Base-by-base conservation (phyloP, 1,140 invertebrate genomes). In the Zaprionus camerounensis region DNA sequence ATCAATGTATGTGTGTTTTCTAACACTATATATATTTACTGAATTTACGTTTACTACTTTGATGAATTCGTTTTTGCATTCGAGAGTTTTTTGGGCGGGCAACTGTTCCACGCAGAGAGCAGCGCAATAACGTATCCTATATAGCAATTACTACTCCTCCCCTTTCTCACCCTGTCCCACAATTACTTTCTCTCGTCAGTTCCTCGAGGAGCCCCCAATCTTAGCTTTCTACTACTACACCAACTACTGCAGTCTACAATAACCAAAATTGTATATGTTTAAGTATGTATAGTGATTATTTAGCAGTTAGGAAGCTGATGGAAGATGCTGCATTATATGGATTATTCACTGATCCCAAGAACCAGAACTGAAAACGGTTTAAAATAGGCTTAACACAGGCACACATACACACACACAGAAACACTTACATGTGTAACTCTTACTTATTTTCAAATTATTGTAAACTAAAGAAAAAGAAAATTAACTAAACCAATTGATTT, bases 331-430 rank as follows among this genome's bases (percentile, higher is more conserved):
- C 24, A 58, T 66, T 63, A 71, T 31, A 66, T 22, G 15, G 13
- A 13, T 63, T 63, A 63, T 28, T 71, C 31, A 9, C 13, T 71
- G 53, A 76, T 71, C 73, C 73, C 63, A 61, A 67, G 17, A 76
- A 71, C 67, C 73, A 76, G 77, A 79, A 79, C 73, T 76, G 73
- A 79, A 67, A 73, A 56, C 53, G 76, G 71, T 56, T 75, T 74
- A 75, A 55, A 26, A 69, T 61, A 65, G 56, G 51, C 49, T 58
- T 36, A 68, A 34, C 34, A 44, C 38, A 68, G 41, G 38, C 38
- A 55, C 24, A 38, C 26, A 44, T 20, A 13, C 51, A 41, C 38
- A 46, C 24, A 38, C 20, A 55, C 34, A 31, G 34, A 57, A 34
- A 31, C 26, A 31, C 17, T 22, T 26, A 24, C 59, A 63, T 34